Evolutionary conservation across 2,113 vertebrate genomes (phyloP), one percentile per base, ranked within the genome.

Genomic region (Zingel zingel): DNA sequence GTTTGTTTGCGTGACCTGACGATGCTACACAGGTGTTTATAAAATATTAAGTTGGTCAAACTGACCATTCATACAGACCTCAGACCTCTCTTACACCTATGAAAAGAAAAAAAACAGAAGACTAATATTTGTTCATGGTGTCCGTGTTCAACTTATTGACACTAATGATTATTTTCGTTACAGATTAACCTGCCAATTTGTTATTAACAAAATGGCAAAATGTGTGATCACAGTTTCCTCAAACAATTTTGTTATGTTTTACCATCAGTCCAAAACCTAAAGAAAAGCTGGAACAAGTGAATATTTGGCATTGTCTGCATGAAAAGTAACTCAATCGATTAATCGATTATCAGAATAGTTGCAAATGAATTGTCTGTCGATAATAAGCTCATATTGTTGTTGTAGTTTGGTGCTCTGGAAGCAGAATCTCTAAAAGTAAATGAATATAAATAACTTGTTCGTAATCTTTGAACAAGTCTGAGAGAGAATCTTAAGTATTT

Each of bases 1-100:
- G 78, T 67, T 63, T 70, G 33, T 66, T 48, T 15, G 4, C n/a
- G 23, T 5, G 27, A 67, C 25, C n/a, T 30, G 43, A 74, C 7
- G 27, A 36, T 59, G 7, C 15, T 36, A 58, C 51, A 79, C 58
- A 62, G 62, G 23, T 82, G 58, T 72, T 79, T 56, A 59, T 47
- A 39, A 63, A 68, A 71, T 68, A 65, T 30, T 36, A 76, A 75
- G 12, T 51, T 43, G 45, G 67, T 69, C 64, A 50, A 58, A 23
- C 62, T 4, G 61, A 82, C 23, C 63, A 77, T 51, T 57, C 23
- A 16, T 3, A 4, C 2, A 71, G 59, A 43, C 14, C 6, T 47
- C n/a, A 54, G 39, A 77, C 13, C 48, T 70, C 56, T 43, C 10
- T 39, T 48, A 67, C 23, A 43, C 27, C 43, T 56, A 54, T 18